Conservation (phyloP, 2,113 vertebrate genomes). For the Myotis yumanensis region DNA sequence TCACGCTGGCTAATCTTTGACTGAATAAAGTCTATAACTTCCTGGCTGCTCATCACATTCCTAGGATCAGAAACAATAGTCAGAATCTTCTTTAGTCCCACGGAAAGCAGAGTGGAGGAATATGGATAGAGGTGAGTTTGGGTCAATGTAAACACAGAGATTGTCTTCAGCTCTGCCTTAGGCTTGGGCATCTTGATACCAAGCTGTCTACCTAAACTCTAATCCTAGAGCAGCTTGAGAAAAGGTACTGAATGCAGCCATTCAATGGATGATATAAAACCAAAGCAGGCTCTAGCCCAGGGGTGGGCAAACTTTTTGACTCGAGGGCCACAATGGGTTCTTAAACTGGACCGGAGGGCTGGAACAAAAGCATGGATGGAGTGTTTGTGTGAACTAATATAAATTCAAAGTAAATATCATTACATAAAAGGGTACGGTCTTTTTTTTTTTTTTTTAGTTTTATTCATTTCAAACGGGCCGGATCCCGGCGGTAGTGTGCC, state of each 20-base stretch:
- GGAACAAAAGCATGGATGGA: too few relatives aligned
- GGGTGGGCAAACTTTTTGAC: too few relatives aligned
- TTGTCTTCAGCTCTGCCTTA: conserved; percentile 6
- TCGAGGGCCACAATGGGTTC: too few relatives aligned
- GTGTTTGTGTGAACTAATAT: too few relatives aligned
- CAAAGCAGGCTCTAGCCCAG: too few relatives aligned
- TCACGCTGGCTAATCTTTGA: conserved; percentile 91
- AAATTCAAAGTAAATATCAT: too few relatives aligned
- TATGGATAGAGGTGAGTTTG: neutral
- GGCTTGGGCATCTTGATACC: neutral
- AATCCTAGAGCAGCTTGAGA: neutral
- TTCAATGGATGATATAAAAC: neutral
- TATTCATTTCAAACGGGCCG: too few relatives aligned
- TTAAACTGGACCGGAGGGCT: too few relatives aligned
- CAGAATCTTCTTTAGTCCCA: conserved; percentile 37
- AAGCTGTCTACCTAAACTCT: neutral
- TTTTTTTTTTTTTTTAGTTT: too few relatives aligned
- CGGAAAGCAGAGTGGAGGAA: conserved; percentile 5
- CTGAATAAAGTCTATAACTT: conserved; percentile 97
- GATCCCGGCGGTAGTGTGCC: too few relatives aligned
- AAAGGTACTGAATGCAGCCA: neutral
- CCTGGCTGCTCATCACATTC: conserved; percentile 99
- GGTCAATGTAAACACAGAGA: neutral
- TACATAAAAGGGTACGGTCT: too few relatives aligned
- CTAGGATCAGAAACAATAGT: conserved; percentile 80